phyloP scores from a whole-genome alignment of 30 jellyfish, hydroid and myxozoan genomes.

The Nemopilema nomurai region DNA sequence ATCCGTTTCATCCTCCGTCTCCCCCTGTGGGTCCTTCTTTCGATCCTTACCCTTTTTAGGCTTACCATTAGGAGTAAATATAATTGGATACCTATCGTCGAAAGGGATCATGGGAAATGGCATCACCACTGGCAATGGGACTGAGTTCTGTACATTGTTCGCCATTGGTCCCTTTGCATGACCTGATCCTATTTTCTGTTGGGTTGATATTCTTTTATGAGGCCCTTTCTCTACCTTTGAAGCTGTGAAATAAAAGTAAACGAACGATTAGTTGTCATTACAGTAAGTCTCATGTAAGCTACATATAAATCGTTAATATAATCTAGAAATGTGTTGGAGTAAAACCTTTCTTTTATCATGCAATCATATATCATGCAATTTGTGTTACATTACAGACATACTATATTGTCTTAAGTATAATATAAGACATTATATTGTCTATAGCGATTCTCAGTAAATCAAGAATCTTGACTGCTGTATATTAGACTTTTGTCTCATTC shows the following conservation, averaged over 20 bases:
- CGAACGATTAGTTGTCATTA: background rate
- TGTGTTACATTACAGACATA: too few species aligned
- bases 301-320: too few species aligned
- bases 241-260: background rate
- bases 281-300: background rate
- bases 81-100: conserved; percentile 58
- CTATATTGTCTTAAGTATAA: too few species aligned
- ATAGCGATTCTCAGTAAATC: too few species aligned
- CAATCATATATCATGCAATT: too few species aligned
- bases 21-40: conserved; percentile 75
- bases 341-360: too few species aligned
- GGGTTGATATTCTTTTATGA: conserved; percentile 61
- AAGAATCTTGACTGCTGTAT: too few species aligned
- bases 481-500: too few species aligned
- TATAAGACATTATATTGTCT: too few species aligned
- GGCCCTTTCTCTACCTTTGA: conserved; percentile 28
- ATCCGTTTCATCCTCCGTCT: conserved; percentile 70
- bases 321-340: too few species aligned
- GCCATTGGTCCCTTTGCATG: conserved; percentile 93
- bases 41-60: conserved; percentile 55
- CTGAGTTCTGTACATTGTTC: conserved; percentile 45
- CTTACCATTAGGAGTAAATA: conserved; percentile 55
- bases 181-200: conserved; percentile 63
- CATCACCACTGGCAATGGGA: conserved; percentile 78
- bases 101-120: conserved; percentile 86